Percentiles rank a stretch among this genome's conserved stretches.
Conservation (phyloP, 1,140 invertebrate genomes). For the Andricus grossulariae region DNA sequence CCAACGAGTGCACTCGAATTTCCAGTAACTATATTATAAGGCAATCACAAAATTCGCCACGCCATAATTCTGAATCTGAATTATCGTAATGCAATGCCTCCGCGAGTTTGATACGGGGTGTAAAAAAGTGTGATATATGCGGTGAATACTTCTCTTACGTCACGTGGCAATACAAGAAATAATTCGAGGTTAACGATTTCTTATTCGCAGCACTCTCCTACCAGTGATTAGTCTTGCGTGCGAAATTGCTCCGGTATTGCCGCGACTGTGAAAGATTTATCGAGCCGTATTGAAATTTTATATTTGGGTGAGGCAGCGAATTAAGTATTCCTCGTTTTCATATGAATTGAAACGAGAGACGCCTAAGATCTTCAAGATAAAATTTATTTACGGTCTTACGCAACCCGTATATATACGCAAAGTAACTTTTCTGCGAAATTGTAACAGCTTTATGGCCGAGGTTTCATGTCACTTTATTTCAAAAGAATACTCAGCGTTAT, state of each 20-base stretch:
- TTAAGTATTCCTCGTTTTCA: constrained; percentile 23
- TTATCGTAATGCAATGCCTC: neutral
- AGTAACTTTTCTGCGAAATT: too few relatives aligned
- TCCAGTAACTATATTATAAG: neutral
- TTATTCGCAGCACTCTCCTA: neutral
- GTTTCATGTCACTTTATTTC: too few relatives aligned
- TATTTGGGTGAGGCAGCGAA: neutral
- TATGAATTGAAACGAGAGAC: neutral
- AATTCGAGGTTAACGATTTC: neutral
- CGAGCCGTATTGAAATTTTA: neutral
- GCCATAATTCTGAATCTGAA: neutral
- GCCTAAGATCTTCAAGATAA: neutral
- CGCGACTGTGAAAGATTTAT: neutral
- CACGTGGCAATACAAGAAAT: neutral
- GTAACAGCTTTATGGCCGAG: too few relatives aligned
- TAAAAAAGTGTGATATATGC: constrained; percentile 5
- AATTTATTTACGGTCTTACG: constrained; percentile 4
- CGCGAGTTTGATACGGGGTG: neutral
- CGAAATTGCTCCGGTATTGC: constrained; percentile 2
- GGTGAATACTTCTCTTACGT: neutral
- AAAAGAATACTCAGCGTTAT: too few relatives aligned
- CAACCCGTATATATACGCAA: neutral
- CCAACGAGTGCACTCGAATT: neutral
- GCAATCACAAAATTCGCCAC: neutral
- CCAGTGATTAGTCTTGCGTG: constrained; percentile 2